Evolutionary conservation across 2,797 vertebrate species (phyloP).

Genomic region (Semotilus atromaculatus): DNA sequence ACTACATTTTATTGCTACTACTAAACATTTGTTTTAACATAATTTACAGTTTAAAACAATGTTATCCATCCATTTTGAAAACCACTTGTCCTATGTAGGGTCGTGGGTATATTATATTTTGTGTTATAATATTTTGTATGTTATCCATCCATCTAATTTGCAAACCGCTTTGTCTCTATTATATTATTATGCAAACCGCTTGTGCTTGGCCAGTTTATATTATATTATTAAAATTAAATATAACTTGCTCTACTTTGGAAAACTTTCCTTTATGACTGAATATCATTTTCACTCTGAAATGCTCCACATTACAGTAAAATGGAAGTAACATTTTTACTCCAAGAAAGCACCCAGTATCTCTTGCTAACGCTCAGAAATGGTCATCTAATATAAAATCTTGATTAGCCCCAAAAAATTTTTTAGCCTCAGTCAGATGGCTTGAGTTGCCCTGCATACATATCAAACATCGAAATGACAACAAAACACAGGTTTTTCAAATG

Average conservation of each 20-base stretch:
- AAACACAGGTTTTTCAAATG: neutral
- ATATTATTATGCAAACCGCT: neutral
- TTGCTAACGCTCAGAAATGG: neutral
- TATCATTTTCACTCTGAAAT: neutral
- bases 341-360: neutral
- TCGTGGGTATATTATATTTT: neutral
- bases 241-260: neutral
- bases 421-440: neutral
- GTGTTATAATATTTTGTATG: neutral
- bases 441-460: neutral
- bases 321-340: neutral
- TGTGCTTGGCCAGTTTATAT: neutral
- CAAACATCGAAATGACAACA: slow-evolving; percentile 23
- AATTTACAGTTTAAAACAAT: neutral
- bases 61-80: neutral
- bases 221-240: no score
- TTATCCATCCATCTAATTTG: neutral
- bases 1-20: neutral
- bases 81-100: neutral
- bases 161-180: neutral
- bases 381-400: neutral
- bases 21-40: neutral
- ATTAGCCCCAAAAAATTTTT: neutral
- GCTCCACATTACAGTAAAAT: neutral
- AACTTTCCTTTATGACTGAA: neutral